Conservation (phyloP, 1,140 invertebrate genomes). For the Solen grandis region DNA sequence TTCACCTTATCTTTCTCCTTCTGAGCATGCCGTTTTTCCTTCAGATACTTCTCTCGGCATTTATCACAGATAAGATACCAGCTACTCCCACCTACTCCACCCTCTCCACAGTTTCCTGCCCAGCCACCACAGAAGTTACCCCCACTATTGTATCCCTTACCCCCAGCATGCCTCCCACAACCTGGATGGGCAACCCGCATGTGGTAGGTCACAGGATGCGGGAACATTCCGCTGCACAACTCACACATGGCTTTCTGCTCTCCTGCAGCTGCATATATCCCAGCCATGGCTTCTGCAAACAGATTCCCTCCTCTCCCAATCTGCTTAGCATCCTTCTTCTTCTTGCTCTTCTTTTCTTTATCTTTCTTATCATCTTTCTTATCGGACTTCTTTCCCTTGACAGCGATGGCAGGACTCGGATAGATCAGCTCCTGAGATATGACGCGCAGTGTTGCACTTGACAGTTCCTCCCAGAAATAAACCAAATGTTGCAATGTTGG, state of each 20-base stretch:
- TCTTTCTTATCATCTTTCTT: conserved; percentile 80
- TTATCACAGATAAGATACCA: conserved; percentile 96
- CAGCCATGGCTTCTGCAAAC: conserved; percentile 68
- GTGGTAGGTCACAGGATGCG: conserved; percentile 93
- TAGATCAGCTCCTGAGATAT: conserved; percentile 84
- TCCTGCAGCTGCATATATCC: conserved; percentile 65
- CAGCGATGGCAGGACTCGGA: conserved; percentile 78
- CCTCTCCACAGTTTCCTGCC: conserved; percentile 94
- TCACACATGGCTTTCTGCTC: conserved; percentile 89
- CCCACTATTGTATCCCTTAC: conserved; percentile 93
- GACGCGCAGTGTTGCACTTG: conserved; percentile 84
- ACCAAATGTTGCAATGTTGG: conserved; percentile 89
- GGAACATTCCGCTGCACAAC: conserved; percentile 88
- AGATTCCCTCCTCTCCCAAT: conserved; percentile 66
- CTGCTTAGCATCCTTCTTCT: conserved; percentile 82
- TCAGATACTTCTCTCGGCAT: conserved; percentile 91
- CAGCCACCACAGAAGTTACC: conserved; percentile 93
- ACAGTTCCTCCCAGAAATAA: conserved; percentile 93
- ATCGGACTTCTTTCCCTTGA: conserved; percentile 81
- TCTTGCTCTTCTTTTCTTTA: conserved; percentile 77
- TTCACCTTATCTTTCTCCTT: conserved; percentile 79
- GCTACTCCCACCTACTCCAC: conserved; percentile 89
- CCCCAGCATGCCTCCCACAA: conserved; percentile 91
- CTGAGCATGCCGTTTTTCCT: conserved; percentile 82
- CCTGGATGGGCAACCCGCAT: conserved; percentile 94